These are phyloP conservation scores for Cynopterus sphinx DNA, from an alignment of 2,797 vertebrate genomes.

Conservation along the genomic window DNA sequence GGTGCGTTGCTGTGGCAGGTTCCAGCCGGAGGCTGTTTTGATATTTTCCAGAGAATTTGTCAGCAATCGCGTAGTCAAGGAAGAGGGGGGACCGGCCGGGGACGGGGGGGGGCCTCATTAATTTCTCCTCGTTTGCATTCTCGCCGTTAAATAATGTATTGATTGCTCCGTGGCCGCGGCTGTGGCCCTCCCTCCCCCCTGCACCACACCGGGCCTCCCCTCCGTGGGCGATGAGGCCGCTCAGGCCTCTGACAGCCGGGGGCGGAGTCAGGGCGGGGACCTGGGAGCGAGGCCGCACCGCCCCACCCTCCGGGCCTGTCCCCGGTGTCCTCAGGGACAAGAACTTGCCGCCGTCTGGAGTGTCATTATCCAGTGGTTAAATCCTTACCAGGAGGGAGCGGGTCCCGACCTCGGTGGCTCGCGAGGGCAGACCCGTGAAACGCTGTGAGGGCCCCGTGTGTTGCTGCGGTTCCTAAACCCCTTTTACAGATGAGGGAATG, in stretches of 20 bases:
- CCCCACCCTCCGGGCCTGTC: rapidly evolving
- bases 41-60: slow-evolving; percentile 88
- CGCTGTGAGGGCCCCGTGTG: rapidly evolving
- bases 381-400: background rate
- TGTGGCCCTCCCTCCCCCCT: slow-evolving; percentile 74
- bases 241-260: slow-evolving; percentile 45
- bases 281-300: slow-evolving; percentile 36
- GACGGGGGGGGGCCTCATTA: slow-evolving; percentile 79
- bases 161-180: slow-evolving; percentile 80
- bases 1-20: slow-evolving; percentile 84
- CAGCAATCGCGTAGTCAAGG: slow-evolving; percentile 82
- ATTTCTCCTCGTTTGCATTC: slow-evolving; percentile 88
- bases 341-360: background rate
- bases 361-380: background rate
- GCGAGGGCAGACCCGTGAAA: background rate
- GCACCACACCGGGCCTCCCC: slow-evolving; percentile 60
- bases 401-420: background rate
- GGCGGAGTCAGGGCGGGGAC: background rate
- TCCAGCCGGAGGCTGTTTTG: slow-evolving; percentile 88
- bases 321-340: background rate
- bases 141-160: slow-evolving; percentile 90
- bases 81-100: slow-evolving; percentile 44
- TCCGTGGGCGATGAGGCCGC: slow-evolving; percentile 82
- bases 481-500: background rate
- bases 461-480: background rate